phyloP scores from a whole-genome alignment of 2,888 invertebrate species.

The Melangyna quadrimaculata region DNA sequence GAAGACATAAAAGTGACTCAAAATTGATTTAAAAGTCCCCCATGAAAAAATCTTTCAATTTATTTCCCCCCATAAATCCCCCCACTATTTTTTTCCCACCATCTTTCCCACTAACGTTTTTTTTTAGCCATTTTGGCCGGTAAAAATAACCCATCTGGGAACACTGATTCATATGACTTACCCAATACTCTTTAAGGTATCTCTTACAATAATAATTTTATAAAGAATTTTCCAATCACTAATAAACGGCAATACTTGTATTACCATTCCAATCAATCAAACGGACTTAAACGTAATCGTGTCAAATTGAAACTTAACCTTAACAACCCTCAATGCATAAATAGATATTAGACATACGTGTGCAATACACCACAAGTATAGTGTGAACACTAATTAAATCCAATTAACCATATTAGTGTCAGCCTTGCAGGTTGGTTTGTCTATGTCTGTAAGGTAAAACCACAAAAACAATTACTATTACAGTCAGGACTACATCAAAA shows the following conservation, averaged over 20 bases:
- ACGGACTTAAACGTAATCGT: constrained; percentile 59
- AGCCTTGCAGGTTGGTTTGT: constrained; percentile 26
- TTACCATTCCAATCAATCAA: constrained; percentile 47
- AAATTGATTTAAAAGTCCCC: no score
- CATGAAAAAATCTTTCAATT: no score
- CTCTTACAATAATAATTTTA: background rate
- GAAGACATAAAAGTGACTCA: no score
- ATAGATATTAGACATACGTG: constrained; percentile 17
- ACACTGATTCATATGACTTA: no score
- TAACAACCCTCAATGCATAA: constrained; percentile 56
- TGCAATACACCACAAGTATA: constrained; percentile 63
- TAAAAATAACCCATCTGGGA: no score
- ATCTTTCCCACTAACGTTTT: no score
- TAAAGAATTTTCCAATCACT: background rate
- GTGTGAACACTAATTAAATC: constrained; percentile 70
- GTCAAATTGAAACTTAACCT: constrained; percentile 66
- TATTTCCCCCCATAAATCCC: no score
- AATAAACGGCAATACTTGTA: background rate
- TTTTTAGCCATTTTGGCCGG: no score
- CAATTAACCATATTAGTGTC: constrained; percentile 63
- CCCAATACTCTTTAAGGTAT: background rate
- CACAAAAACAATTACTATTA: constrained; percentile 38
- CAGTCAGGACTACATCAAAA: background rate
- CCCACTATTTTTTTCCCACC: no score
- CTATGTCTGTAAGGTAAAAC: constrained; percentile 32